Conservation (phyloP, 1,140 invertebrate genomes). For the Branchinecta lindahli region DNA sequence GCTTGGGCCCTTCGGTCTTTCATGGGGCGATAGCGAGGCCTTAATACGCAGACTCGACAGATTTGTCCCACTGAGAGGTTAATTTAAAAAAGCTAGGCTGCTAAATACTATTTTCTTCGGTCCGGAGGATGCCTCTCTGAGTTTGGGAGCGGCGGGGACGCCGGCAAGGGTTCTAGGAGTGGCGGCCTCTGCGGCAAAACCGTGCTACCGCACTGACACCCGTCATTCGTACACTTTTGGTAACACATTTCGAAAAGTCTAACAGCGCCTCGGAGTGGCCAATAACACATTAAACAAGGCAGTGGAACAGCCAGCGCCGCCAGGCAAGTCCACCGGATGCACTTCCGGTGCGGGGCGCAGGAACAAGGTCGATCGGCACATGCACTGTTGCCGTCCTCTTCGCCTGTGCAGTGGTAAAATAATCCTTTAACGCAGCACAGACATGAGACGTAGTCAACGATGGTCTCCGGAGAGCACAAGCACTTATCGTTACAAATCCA, state of each 20-base stretch:
- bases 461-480: conserved; percentile 65
- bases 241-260: conserved; percentile 61
- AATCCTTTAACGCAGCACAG: conserved; percentile 81
- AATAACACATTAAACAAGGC: conserved; percentile 79
- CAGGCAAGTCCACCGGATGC: conserved; percentile 67
- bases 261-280: conserved; percentile 67
- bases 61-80: too few species aligned
- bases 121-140: not conserved
- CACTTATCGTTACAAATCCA: conserved; percentile 77
- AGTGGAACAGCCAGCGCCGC: conserved; percentile 56
- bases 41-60: too few species aligned
- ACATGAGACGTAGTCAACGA: conserved; percentile 73
- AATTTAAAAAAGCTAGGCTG: not conserved
- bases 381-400: conserved; percentile 46
- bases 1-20: too few species aligned
- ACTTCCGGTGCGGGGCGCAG: conserved; percentile 49
- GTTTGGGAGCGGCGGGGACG: not conserved
- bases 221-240: conserved; percentile 52
- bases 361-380: conserved; percentile 74
- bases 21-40: too few species aligned
- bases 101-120: not conserved
- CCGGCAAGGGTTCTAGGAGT: not conserved
- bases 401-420: conserved; percentile 74
- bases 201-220: conserved; percentile 39
- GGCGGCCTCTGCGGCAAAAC: not conserved